Conservation (phyloP, 2,888 invertebrate genomes). For the Apodemia duryi region DNA sequence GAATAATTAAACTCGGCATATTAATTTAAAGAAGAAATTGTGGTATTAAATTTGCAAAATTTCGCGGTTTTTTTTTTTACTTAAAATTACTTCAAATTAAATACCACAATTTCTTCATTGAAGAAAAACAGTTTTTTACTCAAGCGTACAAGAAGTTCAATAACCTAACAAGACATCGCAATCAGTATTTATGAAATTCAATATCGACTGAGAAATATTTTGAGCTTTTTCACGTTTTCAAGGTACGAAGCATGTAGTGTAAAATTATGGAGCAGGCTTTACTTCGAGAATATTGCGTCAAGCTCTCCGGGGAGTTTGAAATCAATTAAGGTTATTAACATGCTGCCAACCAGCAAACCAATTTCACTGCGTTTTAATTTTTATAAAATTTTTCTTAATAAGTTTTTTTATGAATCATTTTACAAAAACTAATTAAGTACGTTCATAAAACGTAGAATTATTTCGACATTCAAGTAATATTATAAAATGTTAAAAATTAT, state of each 20-base stretch:
- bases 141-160: background rate
- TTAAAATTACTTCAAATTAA: too few species aligned
- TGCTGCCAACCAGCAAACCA: background rate
- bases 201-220: background rate
- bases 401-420: too few species aligned
- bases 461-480: too few species aligned
- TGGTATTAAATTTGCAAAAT: too few species aligned
- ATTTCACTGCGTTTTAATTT: background rate
- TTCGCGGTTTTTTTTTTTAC: too few species aligned
- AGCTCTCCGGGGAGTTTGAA: background rate
- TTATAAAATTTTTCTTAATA: background rate
- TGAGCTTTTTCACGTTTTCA: conserved; percentile 1
- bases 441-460: too few species aligned
- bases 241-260: background rate
- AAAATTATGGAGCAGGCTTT: background rate
- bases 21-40: background rate
- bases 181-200: conserved; percentile 12
- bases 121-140: background rate
- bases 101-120: too few species aligned
- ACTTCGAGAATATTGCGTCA: background rate
- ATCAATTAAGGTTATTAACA: background rate
- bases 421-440: too few species aligned
- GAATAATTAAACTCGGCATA: background rate
- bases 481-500: too few species aligned
- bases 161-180: conserved; percentile 9